These are phyloP conservation scores for Vultur gryphus DNA, from an alignment of 2,797 vertebrate genomes.

Conservation along the genomic window DNA sequence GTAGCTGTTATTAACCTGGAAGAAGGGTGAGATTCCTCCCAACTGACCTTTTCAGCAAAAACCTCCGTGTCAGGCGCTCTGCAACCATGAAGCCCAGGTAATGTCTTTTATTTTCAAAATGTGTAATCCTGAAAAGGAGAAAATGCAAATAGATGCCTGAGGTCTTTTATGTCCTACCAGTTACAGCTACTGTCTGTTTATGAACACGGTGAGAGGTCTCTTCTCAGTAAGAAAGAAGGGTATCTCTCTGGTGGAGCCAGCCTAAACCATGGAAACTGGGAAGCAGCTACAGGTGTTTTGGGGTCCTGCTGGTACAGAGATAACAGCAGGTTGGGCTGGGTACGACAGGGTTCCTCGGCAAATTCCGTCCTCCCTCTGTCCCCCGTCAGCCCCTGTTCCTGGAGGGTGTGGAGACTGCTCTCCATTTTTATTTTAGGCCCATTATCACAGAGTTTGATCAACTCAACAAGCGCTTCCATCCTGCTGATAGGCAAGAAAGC, in stretches of 20 bases:
- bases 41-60: not conserved
- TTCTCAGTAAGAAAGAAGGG: too few species aligned
- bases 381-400: not conserved
- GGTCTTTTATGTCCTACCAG: not conserved
- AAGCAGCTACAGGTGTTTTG: not conserved
- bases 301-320: not conserved
- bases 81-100: not conserved
- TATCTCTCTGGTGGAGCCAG: not conserved
- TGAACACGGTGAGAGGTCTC: not conserved
- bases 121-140: not conserved
- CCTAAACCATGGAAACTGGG: not conserved
- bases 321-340: accelerated
- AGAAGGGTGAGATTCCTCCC: not conserved
- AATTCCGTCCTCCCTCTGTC: not conserved
- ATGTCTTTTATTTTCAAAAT: not conserved
- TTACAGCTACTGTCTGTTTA: not conserved
- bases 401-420: accelerated
- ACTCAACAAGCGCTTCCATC: not conserved
- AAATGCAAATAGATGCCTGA: not conserved
- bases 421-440: not conserved
- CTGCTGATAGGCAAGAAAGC: not conserved
- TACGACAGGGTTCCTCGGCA: not conserved
- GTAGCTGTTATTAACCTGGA: not conserved
- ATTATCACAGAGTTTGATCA: not conserved
- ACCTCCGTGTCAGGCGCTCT: accelerated